A percentile compares a stretch with the other conserved stretches of the same genome.
Conservation (phyloP, 2,888 invertebrate species). For the Napeogenes inachia region DNA sequence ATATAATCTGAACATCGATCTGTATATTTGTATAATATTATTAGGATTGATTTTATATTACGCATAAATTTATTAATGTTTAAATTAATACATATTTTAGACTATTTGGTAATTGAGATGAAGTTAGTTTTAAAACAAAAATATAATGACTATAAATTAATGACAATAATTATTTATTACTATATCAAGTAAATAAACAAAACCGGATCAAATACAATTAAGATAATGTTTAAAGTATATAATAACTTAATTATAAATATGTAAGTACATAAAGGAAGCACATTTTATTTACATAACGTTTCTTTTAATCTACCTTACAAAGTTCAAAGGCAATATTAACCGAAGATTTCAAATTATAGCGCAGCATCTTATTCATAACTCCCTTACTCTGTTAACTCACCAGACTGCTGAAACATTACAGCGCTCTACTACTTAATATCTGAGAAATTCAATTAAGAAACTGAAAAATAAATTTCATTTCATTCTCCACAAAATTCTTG, state of each 20-base stretch:
- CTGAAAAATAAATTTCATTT: background rate
- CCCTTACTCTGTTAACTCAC: conserved; percentile 6
- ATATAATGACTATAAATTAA: too few species aligned
- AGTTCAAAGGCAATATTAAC: conserved; percentile 12
- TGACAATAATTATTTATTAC: too few species aligned
- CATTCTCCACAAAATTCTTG: background rate
- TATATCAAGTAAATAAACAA: too few species aligned
- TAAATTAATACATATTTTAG: too few species aligned
- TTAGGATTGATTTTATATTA: too few species aligned
- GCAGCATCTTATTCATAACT: background rate
- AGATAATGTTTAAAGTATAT: too few species aligned
- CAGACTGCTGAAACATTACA: conserved; percentile 9
- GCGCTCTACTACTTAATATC: conserved; percentile 9
- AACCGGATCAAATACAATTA: too few species aligned
- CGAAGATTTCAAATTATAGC: conserved; percentile 10
- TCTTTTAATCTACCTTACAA: conserved; percentile 8
- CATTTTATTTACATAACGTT: conserved; percentile 2
- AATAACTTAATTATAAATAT: background rate
- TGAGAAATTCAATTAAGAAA: conserved; percentile 8
- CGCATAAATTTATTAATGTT: too few species aligned
- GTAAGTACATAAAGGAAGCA: background rate
- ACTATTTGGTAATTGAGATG: too few species aligned
- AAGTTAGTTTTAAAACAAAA: too few species aligned
- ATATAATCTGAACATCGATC: too few species aligned
- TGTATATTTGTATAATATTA: too few species aligned